Percentiles rank a stretch among this genome's conserved stretches.
Conservation (phyloP, 2,888 invertebrate genomes). For the Gymnosoma rotundatum region DNA sequence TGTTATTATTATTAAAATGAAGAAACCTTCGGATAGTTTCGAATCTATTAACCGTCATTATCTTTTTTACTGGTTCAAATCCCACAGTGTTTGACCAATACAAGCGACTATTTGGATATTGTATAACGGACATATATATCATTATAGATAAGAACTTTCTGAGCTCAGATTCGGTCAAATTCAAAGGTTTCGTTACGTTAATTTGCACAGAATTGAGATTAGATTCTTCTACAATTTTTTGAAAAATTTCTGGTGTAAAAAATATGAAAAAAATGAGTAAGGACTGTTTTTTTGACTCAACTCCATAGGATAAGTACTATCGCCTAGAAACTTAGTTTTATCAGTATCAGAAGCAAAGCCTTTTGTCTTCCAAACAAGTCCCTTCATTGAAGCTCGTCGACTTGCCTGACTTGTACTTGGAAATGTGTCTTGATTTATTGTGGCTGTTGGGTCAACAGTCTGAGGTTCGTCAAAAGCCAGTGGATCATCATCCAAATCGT, state of each 20-base stretch:
- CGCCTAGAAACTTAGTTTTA: neutral
- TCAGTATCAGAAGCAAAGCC: no score
- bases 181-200: neutral
- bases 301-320: conserved; percentile 1
- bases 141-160: conserved; percentile 31
- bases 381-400: no score
- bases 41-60: conserved; percentile 15
- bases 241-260: neutral
- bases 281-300: conserved; percentile 7
- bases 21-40: neutral
- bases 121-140: conserved; percentile 13
- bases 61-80: conserved; percentile 21
- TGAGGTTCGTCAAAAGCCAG: conserved; percentile 1
- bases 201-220: no score
- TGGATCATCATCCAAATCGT: conserved; percentile 10
- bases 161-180: conserved; percentile 21
- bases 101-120: conserved; percentile 5
- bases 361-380: no score
- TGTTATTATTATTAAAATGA: conserved; percentile 2
- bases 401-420: no score
- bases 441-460: no score
- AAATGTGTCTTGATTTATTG: no score
- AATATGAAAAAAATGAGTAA: neutral
- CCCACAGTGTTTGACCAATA: conserved; percentile 19
- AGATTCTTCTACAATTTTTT: neutral